These are phyloP conservation scores for Psephotus haematonotus DNA, from an alignment of 2,113 vertebrate genomes.

Conservation along the genomic window DNA sequence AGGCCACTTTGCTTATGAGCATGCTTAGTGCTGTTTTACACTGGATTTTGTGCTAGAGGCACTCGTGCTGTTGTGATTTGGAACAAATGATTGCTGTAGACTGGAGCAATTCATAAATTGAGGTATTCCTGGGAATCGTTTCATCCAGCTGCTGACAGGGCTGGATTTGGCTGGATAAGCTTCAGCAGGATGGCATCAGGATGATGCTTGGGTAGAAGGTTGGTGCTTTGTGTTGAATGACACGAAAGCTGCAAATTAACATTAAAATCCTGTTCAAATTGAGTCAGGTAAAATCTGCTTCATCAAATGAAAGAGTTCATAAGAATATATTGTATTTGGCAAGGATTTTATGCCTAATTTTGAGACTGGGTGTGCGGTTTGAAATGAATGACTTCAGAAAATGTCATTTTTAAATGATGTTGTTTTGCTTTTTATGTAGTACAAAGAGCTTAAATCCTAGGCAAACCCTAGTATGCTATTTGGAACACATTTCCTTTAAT, in stretches of 20 bases:
- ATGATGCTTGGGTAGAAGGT: background rate
- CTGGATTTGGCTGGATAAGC: background rate
- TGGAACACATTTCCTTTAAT: background rate
- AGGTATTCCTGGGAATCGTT: background rate
- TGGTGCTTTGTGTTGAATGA: background rate
- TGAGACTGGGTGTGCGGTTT: background rate
- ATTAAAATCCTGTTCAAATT: background rate
- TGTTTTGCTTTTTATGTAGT: background rate
- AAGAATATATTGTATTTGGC: background rate
- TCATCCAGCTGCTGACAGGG: background rate
- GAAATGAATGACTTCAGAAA: background rate
- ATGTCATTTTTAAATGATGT: background rate
- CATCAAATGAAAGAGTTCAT: background rate
- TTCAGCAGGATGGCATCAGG: background rate
- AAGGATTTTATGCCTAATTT: background rate
- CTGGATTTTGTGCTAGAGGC: background rate
- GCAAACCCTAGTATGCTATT: background rate
- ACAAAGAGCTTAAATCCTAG: background rate
- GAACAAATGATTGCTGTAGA: background rate
- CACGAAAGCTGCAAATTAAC: background rate
- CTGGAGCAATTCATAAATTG: background rate
- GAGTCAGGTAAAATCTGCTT: background rate
- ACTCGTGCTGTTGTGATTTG: background rate
- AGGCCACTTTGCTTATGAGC: accelerated
- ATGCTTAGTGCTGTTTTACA: background rate